These are phyloP conservation scores for Cygnus buccinator DNA, from an alignment of 2,113 vertebrate genomes.

Conservation along the genomic window DNA sequence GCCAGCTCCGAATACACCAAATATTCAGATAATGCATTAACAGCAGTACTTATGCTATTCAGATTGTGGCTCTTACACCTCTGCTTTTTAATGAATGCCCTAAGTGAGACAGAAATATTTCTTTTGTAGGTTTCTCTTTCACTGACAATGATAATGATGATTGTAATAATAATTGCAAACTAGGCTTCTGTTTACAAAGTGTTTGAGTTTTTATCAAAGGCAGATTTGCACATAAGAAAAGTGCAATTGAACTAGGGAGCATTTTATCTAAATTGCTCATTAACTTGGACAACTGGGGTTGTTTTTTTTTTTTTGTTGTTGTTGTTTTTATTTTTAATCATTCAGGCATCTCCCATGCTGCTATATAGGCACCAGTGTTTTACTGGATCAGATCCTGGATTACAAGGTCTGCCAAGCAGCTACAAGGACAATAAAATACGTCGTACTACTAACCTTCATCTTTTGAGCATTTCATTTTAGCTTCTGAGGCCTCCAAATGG, in stretches of 20 bases:
- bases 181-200: not conserved
- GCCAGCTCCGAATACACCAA: not conserved
- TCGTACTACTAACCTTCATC: not conserved
- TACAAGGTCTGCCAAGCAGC: slow-evolving; percentile 1
- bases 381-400: not conserved
- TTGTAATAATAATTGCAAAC: not conserved
- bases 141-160: accelerated
- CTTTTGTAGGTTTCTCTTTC: not conserved
- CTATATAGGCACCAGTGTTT: not conserved
- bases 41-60: not conserved
- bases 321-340: slow-evolving; percentile 28
- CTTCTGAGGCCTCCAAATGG: not conserved
- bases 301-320: not conserved
- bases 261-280: not conserved
- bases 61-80: not conserved
- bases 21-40: not conserved
- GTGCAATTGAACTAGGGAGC: not conserved
- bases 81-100: not conserved
- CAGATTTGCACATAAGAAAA: not conserved
- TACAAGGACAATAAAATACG: not conserved
- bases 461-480: not conserved
- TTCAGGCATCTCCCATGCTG: not conserved
- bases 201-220: not conserved
- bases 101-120: not conserved
- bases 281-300: not conserved